phyloP scores from a whole-genome alignment of 2,888 invertebrate species.

The Thysanoteuthis rhombus region DNA sequence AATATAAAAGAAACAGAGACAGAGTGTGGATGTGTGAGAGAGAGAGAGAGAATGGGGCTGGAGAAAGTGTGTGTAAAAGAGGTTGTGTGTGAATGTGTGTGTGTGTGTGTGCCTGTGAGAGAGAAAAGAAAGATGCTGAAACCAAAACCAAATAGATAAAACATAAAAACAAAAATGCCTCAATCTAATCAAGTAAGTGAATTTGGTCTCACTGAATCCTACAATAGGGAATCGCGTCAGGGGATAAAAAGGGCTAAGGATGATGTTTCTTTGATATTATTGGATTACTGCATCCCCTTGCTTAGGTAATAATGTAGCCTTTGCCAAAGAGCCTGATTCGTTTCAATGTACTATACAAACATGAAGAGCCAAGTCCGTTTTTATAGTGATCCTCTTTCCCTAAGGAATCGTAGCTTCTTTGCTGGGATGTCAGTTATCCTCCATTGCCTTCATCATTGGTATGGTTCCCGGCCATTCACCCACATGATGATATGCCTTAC shows the following conservation, averaged over 20 bases:
- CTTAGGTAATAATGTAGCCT: neutral
- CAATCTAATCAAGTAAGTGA: constrained; percentile 12
- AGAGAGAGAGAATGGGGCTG: no score
- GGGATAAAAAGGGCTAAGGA: neutral
- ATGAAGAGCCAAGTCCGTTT: neutral
- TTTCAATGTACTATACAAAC: neutral
- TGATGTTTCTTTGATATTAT: neutral
- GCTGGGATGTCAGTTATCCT: neutral
- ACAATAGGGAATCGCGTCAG: neutral
- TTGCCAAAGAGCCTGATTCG: neutral
- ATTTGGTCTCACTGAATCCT: neutral
- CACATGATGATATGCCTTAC: neutral
- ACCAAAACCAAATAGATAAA: neutral
- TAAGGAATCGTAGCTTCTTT: neutral
- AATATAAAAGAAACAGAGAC: neutral
- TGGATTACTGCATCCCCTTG: neutral
- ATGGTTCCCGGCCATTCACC: neutral
- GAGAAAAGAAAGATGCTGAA: neutral
- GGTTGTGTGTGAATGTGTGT: no score
- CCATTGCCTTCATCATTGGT: neutral
- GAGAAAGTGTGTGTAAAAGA: no score
- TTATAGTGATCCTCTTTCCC: neutral
- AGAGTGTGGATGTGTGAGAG: no score
- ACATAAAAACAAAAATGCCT: neutral
- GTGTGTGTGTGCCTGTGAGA: no score